Evolutionary conservation across 2,888 invertebrate species (phyloP).

Genomic region (Gerris lacustris): DNA sequence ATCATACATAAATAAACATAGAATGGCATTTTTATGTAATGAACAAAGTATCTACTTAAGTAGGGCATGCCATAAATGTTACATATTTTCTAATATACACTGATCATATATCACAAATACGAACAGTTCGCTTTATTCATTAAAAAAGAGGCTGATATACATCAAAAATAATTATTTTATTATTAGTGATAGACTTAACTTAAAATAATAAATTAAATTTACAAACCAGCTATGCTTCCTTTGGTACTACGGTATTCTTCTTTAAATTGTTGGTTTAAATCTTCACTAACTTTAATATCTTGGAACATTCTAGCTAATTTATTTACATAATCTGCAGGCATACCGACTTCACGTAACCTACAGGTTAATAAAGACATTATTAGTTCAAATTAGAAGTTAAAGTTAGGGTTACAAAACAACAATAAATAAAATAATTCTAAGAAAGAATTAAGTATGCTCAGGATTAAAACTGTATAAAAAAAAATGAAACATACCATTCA

Average conservation of each 20-base stretch:
- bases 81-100: too few relatives aligned
- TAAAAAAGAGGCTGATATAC: too few relatives aligned
- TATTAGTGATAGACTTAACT: too few relatives aligned
- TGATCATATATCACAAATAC: too few relatives aligned
- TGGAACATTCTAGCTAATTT: conserved; percentile 96
- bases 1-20: too few relatives aligned
- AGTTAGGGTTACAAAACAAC: background rate
- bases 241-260: conserved; percentile 59
- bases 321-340: conserved; percentile 99
- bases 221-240: conserved; percentile 42
- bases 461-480: too few relatives aligned
- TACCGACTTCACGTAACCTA: conserved; percentile 78
- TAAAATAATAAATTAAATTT: too few relatives aligned
- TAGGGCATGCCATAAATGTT: too few relatives aligned
- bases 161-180: too few relatives aligned
- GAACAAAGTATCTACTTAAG: too few relatives aligned
- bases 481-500: conserved; percentile 55
- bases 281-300: conserved; percentile 96
- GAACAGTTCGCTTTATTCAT: too few relatives aligned
- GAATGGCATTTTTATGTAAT: too few relatives aligned
- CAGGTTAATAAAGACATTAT: conserved; percentile 7
- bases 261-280: conserved; percentile 85
- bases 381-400: background rate
- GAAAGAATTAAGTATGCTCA: background rate
- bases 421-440: background rate